These are phyloP conservation scores for Chionoecetes opilio DNA, from an alignment of 1,140 invertebrate species.

Conservation along the genomic window DNA sequence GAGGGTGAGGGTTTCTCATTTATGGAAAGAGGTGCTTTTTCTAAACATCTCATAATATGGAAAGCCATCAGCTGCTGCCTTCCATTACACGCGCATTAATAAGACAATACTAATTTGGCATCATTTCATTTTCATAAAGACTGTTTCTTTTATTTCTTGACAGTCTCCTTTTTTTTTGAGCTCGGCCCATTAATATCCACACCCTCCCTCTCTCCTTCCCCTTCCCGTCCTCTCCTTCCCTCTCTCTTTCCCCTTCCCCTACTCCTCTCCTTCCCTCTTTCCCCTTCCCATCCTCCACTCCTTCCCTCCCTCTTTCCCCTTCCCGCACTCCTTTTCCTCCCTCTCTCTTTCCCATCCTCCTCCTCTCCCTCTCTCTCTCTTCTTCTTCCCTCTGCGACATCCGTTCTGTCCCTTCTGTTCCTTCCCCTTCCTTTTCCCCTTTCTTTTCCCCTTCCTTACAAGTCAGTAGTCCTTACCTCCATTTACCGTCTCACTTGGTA, in stretches of 20 bases:
- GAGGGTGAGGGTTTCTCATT: too few relatives aligned
- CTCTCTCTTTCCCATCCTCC: background rate
- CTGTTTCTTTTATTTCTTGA: background rate
- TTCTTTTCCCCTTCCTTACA: background rate
- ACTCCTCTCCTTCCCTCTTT: background rate
- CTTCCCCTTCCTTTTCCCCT: background rate
- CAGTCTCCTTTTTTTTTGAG: background rate
- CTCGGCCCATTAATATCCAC: background rate
- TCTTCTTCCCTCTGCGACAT: background rate
- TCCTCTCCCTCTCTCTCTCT: background rate
- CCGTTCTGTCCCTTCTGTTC: background rate
- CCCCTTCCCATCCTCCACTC: background rate
- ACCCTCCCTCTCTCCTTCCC: background rate
- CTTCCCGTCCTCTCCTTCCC: background rate
- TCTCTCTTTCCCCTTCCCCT: background rate
- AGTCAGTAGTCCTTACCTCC: background rate
- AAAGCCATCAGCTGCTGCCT: background rate
- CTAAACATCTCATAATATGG: background rate
- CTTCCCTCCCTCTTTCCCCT: background rate
- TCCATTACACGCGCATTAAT: background rate
- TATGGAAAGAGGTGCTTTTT: too few relatives aligned
- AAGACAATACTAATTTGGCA: too few relatives aligned
- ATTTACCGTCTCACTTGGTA: background rate
- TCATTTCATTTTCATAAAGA: too few relatives aligned
- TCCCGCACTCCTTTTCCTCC: background rate